Percentiles rank a stretch among this genome's conserved stretches.
phyloP scores from a whole-genome alignment of 2,888 invertebrate species.

The Parascotia fuliginaria region DNA sequence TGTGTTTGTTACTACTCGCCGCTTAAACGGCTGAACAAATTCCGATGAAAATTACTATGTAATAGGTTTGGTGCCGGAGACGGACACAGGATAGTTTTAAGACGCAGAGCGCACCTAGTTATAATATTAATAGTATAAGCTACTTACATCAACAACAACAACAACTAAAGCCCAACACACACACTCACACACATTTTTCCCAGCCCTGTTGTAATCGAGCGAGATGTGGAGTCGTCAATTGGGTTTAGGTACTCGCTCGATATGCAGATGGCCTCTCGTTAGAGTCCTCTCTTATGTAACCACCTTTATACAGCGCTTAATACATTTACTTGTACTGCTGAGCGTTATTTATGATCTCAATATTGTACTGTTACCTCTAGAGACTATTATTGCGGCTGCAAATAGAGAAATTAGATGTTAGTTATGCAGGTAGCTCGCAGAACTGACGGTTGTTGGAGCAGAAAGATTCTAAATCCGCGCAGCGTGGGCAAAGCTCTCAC shows the following conservation, averaged over 20 bases:
- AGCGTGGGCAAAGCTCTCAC: too few species aligned
- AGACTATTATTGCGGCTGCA: not conserved
- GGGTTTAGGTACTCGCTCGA: conserved; percentile 50
- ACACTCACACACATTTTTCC: conserved; percentile 5
- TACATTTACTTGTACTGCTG: conserved; percentile 27
- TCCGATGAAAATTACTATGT: too few species aligned
- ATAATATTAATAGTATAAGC: too few species aligned
- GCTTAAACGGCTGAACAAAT: too few species aligned
- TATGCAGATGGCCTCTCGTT: conserved; percentile 63
- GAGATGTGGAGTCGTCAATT: conserved; percentile 45
- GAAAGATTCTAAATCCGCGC: too few species aligned
- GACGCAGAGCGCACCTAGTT: too few species aligned
- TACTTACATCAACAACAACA: not conserved
- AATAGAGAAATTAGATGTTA: too few species aligned
- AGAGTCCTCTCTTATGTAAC: conserved; percentile 46
- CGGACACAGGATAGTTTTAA: too few species aligned
- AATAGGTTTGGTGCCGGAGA: too few species aligned
- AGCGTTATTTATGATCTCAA: not conserved
- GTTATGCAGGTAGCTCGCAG: too few species aligned
- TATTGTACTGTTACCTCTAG: not conserved
- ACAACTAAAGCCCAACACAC: not conserved
- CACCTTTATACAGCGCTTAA: conserved; percentile 40
- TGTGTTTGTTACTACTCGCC: too few species aligned
- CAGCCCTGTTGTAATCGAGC: conserved; percentile 33
- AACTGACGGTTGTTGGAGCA: too few species aligned